Conservation (phyloP, 2,113 vertebrate species). For the Rhinopithecus roxellana region DNA sequence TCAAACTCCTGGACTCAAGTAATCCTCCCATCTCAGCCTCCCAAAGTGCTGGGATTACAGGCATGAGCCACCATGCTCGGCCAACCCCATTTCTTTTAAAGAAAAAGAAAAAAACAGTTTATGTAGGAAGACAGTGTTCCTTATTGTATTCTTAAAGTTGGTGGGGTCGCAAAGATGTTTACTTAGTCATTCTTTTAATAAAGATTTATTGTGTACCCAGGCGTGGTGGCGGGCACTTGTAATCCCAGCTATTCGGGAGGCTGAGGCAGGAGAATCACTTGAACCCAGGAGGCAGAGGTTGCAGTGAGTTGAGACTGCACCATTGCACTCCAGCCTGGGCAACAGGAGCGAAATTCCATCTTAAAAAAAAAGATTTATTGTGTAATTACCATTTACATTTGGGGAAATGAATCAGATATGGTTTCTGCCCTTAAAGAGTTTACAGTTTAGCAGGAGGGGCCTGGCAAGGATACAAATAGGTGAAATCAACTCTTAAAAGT, state of each 20-base stretch:
- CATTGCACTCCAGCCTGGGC: too few species aligned
- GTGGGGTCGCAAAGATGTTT: neutral
- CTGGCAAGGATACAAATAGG: neutral
- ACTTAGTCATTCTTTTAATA: neutral
- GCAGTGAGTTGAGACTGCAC: too few species aligned
- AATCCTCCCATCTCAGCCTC: too few species aligned
- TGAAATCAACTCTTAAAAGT: neutral
- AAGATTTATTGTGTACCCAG: neutral
- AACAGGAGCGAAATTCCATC: too few species aligned
- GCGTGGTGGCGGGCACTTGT: too few species aligned
- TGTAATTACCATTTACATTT: neutral
- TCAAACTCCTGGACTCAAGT: too few species aligned
- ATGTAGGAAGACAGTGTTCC: neutral
- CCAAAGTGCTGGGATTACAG: too few species aligned
- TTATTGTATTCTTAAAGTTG: neutral
- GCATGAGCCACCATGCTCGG: too few species aligned
- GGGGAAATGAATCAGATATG: neutral
- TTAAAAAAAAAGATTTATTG: neutral
- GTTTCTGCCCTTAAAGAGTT: neutral
- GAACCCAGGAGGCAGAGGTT: too few species aligned
- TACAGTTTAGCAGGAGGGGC: neutral
- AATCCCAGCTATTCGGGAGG: too few species aligned
- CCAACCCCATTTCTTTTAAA: neutral
- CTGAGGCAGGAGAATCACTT: too few species aligned
- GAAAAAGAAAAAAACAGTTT: neutral